These are phyloP conservation scores for Frankliniella fusca DNA, from an alignment of 2,888 invertebrate species.

Conservation along the genomic window DNA sequence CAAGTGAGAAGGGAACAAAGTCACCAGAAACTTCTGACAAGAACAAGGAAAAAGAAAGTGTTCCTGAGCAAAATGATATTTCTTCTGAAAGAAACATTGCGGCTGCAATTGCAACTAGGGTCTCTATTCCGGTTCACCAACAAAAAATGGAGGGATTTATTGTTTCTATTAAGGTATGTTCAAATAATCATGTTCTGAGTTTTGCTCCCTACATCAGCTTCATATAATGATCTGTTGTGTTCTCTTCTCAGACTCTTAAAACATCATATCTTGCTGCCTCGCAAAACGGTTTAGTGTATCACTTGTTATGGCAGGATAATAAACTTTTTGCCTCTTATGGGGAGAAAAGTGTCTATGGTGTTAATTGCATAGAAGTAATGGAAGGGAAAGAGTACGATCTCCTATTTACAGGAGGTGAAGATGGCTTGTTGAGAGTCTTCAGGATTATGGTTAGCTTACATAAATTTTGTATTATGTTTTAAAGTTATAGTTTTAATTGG, in stretches of 20 bases:
- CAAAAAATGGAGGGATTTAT: background rate
- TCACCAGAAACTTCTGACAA: too few species aligned
- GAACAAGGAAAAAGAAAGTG: too few species aligned
- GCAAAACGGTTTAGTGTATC: background rate
- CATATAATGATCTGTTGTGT: too few species aligned
- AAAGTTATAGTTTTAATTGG: background rate
- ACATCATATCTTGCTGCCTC: background rate
- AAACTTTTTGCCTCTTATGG: background rate
- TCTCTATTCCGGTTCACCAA: too few species aligned
- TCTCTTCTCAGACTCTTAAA: too few species aligned
- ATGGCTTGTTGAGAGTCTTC: background rate
- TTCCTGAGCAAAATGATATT: too few species aligned
- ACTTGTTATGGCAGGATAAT: background rate
- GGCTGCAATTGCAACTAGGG: too few species aligned
- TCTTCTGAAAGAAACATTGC: too few species aligned
- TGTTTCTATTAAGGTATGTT: background rate
- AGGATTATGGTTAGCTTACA: background rate
- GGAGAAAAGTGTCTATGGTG: background rate
- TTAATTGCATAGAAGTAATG: background rate
- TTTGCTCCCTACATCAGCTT: background rate
- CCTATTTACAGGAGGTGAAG: background rate
- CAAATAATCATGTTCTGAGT: background rate
- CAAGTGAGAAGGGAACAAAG: too few species aligned
- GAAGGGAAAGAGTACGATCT: too few species aligned
- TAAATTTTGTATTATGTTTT: too few species aligned